These are phyloP conservation scores for Fundulus diaphanus DNA, from an alignment of 2,797 vertebrate species.

Conservation along the genomic window DNA sequence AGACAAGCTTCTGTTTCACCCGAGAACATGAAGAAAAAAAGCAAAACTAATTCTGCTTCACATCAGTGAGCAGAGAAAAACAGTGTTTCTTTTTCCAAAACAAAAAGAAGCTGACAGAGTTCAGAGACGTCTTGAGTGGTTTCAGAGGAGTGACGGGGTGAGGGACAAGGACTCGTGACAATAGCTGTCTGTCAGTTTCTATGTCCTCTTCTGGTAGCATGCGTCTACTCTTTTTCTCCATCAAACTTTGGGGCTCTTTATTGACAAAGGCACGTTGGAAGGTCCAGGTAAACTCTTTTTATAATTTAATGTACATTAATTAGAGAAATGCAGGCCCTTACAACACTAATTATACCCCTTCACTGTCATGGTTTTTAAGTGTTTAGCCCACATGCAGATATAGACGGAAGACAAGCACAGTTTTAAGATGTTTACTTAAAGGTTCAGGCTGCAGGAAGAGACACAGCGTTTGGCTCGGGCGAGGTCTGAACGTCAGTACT, in stretches of 20 bases:
- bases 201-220: constrained; percentile 20
- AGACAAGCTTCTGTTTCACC: constrained; percentile 38
- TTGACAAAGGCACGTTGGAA: background rate
- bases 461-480: no score
- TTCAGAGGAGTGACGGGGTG: constrained; percentile 28
- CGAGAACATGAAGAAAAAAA: constrained; percentile 22
- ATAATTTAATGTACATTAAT: background rate
- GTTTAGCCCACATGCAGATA: no score
- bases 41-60: constrained; percentile 37
- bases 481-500: no score
- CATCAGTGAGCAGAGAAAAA: constrained; percentile 10
- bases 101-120: constrained; percentile 20
- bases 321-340: no score
- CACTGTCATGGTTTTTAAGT: no score
- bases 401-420: no score
- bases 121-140: constrained; percentile 12
- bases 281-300: background rate
- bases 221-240: constrained; percentile 12
- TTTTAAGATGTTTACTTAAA: no score
- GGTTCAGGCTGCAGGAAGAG: no score
- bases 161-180: constrained; percentile 13
- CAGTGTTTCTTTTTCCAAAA: constrained; percentile 18
- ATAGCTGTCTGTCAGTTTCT: constrained; percentile 14
- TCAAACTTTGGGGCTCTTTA: constrained; percentile 1
- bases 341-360: no score